Percentiles rank a stretch among this genome's conserved stretches.
Conservation (phyloP, 2,797 vertebrate genomes). For the Echeneis naucrates region DNA sequence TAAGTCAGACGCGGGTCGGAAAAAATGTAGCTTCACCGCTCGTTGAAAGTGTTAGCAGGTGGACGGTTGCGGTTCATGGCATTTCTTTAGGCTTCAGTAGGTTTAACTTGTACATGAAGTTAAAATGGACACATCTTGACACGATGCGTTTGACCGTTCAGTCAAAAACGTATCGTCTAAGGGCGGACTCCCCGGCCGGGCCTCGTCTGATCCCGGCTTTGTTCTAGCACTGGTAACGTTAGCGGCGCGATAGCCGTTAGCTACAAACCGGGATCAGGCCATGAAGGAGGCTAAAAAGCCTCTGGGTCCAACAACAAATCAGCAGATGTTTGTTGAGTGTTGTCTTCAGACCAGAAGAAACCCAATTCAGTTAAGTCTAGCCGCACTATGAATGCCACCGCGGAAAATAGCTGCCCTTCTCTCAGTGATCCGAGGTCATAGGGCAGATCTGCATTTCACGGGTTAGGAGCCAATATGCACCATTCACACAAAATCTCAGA, state of each 20-base stretch:
- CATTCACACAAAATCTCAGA: too few species aligned
- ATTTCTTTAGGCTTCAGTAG: accelerated
- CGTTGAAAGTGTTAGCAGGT: neutral
- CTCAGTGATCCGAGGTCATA: neutral
- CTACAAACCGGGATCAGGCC: neutral
- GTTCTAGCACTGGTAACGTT: constrained; percentile 58
- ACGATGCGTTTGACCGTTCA: accelerated
- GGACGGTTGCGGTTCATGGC: neutral
- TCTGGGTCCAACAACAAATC: too few species aligned
- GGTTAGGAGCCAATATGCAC: too few species aligned
- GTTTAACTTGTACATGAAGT: accelerated
- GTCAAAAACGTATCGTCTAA: neutral
- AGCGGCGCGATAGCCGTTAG: constrained; percentile 41
- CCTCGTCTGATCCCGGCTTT: constrained; percentile 68
- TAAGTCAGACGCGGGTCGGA: constrained; percentile 21
- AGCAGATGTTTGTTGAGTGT: accelerated
- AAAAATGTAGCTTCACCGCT: constrained; percentile 13
- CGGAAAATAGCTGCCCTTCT: neutral
- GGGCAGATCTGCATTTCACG: too few species aligned
- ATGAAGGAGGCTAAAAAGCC: neutral
- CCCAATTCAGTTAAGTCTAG: too few species aligned
- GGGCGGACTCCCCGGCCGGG: constrained; percentile 42
- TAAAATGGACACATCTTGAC: accelerated
- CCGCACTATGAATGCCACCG: too few species aligned
- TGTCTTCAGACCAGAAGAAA: too few species aligned